phyloP scores from a whole-genome alignment of 2,113 vertebrate genomes.

The Oryzias melastigma region DNA sequence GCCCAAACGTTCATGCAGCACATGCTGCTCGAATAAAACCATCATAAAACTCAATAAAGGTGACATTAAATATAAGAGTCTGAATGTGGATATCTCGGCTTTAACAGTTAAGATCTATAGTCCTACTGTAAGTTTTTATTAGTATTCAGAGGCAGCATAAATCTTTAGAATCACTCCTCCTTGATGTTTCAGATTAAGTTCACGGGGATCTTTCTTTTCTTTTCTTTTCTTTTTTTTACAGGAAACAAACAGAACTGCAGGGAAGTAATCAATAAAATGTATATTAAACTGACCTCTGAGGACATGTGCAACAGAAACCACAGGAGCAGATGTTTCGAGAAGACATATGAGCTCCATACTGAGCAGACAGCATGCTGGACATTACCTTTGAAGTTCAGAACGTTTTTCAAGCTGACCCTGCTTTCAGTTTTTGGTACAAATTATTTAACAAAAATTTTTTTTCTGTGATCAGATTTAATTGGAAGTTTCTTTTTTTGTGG shows the following conservation, averaged over 20 bases:
- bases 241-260: conserved; percentile 18
- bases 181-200: conserved; percentile 47
- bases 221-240: conserved; percentile 5
- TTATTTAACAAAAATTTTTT: conserved; percentile 1
- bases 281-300: conserved; percentile 26
- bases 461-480: too few relatives aligned
- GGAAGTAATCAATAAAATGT: conserved; percentile 37
- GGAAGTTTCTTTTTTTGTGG: too few relatives aligned
- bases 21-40: conserved; percentile 17
- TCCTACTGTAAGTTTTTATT: conserved; percentile 7
- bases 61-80: conserved; percentile 18
- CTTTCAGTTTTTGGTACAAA: conserved; percentile 1
- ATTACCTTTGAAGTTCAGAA: conserved; percentile 2
- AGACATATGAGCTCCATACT: conserved; percentile 22
- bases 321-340: conserved; percentile 1
- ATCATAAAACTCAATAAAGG: conserved; percentile 26
- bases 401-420: neutral
- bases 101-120: conserved; percentile 27
- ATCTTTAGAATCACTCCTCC: conserved; percentile 37
- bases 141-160: conserved; percentile 20
- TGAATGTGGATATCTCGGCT: conserved; percentile 6
- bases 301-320: conserved; percentile 5
- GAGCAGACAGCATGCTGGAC: conserved; percentile 11
- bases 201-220: conserved; percentile 11
- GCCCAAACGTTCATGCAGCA: conserved; percentile 20